These are phyloP conservation scores for Mionectes olivaceus DNA, from an alignment of 2,797 vertebrate genomes.

Conservation along the genomic window DNA sequence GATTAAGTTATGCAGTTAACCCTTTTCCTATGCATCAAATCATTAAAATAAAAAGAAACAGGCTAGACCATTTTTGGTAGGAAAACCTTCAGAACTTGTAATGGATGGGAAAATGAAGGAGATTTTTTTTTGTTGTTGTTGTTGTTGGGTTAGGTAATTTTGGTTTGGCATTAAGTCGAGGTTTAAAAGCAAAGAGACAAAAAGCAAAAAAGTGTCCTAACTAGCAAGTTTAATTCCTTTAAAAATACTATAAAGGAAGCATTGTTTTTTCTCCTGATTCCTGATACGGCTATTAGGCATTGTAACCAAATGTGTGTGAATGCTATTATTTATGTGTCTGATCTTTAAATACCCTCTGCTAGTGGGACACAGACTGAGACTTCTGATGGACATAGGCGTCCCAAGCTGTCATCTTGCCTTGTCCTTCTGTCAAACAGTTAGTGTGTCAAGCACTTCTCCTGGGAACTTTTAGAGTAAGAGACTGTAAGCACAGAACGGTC, in stretches of 20 bases:
- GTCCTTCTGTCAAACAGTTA: constrained; percentile 71
- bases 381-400: constrained; percentile 47
- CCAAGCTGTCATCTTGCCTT: constrained; percentile 68
- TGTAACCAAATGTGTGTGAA: constrained; percentile 52
- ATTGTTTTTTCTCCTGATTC: constrained; percentile 51
- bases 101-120: background rate
- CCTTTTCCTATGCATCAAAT: constrained; percentile 49
- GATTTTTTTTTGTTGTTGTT: too few relatives aligned
- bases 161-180: background rate
- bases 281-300: constrained; percentile 34
- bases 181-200: constrained; percentile 3
- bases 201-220: background rate
- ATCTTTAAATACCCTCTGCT: constrained; percentile 66
- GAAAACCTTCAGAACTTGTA: background rate
- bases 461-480: constrained; percentile 54
- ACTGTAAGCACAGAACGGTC: constrained; percentile 34
- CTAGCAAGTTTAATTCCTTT: background rate
- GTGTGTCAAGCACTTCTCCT: constrained; percentile 55
- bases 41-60: constrained; percentile 49
- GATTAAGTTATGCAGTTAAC: constrained; percentile 66
- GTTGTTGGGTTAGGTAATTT: background rate
- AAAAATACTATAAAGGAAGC: constrained; percentile 30
- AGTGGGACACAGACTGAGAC: constrained; percentile 44
- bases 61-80: constrained; percentile 19
- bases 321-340: constrained; percentile 62